A percentile compares a stretch with the other conserved stretches of the same genome.
phyloP scores from a whole-genome alignment of 2,113 vertebrate species.

The Redunca redunca region DNA sequence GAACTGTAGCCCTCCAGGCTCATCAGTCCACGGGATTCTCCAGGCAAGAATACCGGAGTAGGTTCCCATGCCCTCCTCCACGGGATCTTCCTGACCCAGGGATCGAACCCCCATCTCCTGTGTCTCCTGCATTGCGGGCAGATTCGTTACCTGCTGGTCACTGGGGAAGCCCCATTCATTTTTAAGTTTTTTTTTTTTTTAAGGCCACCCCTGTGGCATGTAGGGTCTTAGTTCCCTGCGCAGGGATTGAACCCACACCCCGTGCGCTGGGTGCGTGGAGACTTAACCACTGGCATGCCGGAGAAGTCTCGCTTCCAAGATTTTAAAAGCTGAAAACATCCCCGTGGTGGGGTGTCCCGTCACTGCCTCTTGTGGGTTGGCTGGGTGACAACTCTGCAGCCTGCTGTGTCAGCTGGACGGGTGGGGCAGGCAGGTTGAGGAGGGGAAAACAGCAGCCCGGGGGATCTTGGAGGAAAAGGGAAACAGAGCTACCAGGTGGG shows the following conservation, averaged over 20 bases:
- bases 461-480: neutral
- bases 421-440: neutral
- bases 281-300: neutral
- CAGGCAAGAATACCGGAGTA: neutral
- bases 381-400: neutral
- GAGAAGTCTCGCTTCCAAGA: neutral
- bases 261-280: accelerated
- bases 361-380: neutral
- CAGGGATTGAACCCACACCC: neutral
- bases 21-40: neutral
- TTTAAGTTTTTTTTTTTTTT: neutral
- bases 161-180: neutral
- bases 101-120: neutral
- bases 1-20: neutral
- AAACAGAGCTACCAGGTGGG: conserved; percentile 29
- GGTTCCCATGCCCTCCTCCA: neutral
- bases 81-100: neutral
- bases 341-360: accelerated
- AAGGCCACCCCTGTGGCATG: neutral
- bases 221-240: neutral
- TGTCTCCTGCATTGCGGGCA: neutral
- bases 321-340: neutral
- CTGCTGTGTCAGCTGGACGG: neutral
- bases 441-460: neutral
- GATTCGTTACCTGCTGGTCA: neutral